These are phyloP conservation scores for Panonychus citri DNA, from an alignment of 1,140 invertebrate species.

Conservation along the genomic window DNA sequence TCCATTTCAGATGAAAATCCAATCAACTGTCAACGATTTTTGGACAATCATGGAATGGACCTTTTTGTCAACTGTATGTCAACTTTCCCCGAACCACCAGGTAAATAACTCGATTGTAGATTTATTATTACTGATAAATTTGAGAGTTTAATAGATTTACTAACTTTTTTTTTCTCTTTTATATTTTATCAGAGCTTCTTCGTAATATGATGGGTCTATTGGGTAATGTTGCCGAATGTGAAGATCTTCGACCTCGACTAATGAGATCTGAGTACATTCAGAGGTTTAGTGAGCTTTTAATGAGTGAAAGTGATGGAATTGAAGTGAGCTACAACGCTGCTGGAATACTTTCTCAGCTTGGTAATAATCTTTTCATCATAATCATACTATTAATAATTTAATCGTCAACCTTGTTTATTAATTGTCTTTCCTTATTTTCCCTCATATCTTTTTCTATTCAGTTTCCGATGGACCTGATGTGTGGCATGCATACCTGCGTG, in stretches of 20 bases:
- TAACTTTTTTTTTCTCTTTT: not conserved
- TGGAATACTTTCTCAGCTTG: constrained; percentile 80
- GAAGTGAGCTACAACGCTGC: constrained; percentile 94
- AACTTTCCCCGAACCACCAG: constrained; percentile 5
- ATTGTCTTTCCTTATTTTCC: not conserved
- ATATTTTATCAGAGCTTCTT: constrained; percentile 40
- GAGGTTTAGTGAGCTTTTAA: constrained; percentile 60
- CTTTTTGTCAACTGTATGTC: constrained; percentile 56
- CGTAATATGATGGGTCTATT: constrained; percentile 78
- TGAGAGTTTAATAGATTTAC: not conserved
- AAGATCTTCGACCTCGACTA: constrained; percentile 48
- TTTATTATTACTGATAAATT: constrained; percentile 13
- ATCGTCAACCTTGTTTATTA: not conserved
- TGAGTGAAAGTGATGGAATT: constrained; percentile 69
- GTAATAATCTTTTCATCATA: not conserved
- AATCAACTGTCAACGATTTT: constrained; percentile 66
- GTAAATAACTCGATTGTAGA: not conserved
- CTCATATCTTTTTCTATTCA: not conserved
- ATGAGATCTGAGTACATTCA: constrained; percentile 61
- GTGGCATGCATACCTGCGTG: constrained; percentile 32
- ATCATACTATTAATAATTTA: no score
- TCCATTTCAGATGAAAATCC: constrained; percentile 53
- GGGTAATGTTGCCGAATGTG: constrained; percentile 88
- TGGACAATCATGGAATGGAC: constrained; percentile 59
- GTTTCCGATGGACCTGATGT: constrained; percentile 58